Evolutionary conservation across 1,140 invertebrate species (phyloP).

Genomic region (Proales similis): DNA sequence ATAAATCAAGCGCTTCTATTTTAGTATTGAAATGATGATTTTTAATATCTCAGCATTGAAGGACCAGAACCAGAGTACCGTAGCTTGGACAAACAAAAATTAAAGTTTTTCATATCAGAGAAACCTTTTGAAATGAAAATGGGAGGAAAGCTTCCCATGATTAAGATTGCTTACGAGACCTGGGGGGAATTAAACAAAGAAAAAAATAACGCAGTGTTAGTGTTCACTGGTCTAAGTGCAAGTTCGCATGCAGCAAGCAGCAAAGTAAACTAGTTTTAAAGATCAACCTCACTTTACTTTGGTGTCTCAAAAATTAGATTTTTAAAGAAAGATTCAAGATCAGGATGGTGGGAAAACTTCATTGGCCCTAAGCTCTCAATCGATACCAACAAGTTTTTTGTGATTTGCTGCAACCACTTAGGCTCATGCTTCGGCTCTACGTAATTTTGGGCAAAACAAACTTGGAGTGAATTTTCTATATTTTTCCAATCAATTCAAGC

Average conservation of each 20-base stretch:
- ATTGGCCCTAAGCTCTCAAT: constrained; percentile 51
- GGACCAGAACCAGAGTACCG: constrained; percentile 23
- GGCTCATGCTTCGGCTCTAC: constrained; percentile 52
- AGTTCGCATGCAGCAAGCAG: constrained; percentile 52
- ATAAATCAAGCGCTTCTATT: too few species aligned
- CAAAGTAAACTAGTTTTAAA: constrained; percentile 40
- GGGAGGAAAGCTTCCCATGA: constrained; percentile 44
- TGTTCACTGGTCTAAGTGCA: constrained; percentile 50
- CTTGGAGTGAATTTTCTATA: not conserved
- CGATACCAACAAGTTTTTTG: constrained; percentile 52
- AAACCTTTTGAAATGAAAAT: constrained; percentile 21
- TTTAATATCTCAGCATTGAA: too few species aligned
- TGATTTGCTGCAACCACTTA: constrained; percentile 52
- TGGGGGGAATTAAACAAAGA: constrained; percentile 51
- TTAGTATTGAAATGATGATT: too few species aligned
- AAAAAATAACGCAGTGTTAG: constrained; percentile 49
- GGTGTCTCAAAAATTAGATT: not conserved
- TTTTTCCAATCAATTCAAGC: constrained; percentile 42
- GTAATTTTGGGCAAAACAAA: constrained; percentile 40
- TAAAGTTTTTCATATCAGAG: constrained; percentile 12
- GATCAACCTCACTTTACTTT: not conserved
- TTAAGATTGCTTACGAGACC: constrained; percentile 52
- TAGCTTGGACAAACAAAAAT: constrained; percentile 12
- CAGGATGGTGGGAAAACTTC: constrained; percentile 55
- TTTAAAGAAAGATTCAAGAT: constrained; percentile 43